phyloP scores from a whole-genome alignment of 2,888 invertebrate species.

The Erpobdella octoculata region DNA sequence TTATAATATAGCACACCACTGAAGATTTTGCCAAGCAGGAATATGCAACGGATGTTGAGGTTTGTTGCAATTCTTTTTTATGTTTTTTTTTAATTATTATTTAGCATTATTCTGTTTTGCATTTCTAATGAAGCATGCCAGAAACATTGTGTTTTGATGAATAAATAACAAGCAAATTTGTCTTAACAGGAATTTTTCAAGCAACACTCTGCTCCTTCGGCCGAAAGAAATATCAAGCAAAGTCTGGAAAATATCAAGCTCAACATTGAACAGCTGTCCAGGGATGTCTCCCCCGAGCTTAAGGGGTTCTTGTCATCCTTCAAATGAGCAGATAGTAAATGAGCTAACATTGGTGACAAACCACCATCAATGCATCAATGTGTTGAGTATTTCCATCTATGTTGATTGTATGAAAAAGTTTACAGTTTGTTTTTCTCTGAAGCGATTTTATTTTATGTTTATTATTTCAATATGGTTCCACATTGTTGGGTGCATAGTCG shows the following conservation, averaged over 20 bases:
- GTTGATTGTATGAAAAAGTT: no score
- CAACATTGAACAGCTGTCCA: conserved; percentile 76
- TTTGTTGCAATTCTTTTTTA: conserved; percentile 33
- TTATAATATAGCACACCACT: conserved; percentile 59
- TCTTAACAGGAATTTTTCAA: conserved; percentile 58
- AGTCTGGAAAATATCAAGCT: conserved; percentile 81
- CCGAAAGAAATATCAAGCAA: conserved; percentile 81
- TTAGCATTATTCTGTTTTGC: not conserved
- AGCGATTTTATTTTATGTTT: no score
- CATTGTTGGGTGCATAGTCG: no score
- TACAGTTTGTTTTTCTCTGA: no score
- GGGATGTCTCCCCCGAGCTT: conserved; percentile 68
- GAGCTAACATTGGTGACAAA: no score
- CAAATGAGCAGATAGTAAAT: no score
- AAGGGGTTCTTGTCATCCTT: conserved; percentile 38
- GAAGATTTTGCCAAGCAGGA: conserved; percentile 81
- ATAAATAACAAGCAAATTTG: no score
- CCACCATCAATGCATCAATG: no score
- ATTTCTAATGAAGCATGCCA: no score
- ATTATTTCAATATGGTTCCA: no score
- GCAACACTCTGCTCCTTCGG: conserved; percentile 66
- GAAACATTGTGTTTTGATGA: no score
- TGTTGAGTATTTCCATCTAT: no score
- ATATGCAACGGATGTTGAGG: conserved; percentile 71
- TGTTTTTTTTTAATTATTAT: not conserved